phyloP scores from a whole-genome alignment of 2,888 invertebrate genomes.

The Tenthredo distinguenda region DNA sequence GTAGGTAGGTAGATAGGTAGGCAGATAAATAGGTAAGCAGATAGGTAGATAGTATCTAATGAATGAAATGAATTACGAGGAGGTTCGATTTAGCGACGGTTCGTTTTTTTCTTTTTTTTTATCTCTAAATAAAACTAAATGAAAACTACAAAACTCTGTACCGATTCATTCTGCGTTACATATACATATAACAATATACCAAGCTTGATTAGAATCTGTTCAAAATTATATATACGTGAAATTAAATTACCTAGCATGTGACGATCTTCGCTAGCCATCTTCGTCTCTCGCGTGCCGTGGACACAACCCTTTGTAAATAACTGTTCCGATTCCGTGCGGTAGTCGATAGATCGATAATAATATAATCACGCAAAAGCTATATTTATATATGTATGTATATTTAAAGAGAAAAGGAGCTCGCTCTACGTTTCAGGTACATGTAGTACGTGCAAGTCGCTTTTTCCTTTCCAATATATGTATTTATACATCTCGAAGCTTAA shows the following conservation, averaged over 20 bases:
- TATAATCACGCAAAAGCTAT: not conserved
- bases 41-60: conserved; percentile 40
- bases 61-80: conserved; percentile 32
- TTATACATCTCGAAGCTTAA: not conserved
- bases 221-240: not conserved
- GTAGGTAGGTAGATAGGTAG: conserved; percentile 16
- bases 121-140: not conserved
- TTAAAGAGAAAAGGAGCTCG: not conserved
- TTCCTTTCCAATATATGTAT: not conserved
- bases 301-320: conserved; percentile 3
- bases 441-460: not conserved
- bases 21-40: not conserved
- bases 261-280: conserved; percentile 40
- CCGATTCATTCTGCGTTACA: not conserved
- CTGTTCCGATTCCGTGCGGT: not conserved
- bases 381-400: not conserved
- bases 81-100: not conserved
- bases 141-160: not conserved
- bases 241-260: conserved; percentile 2
- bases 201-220: not conserved
- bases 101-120: conserved; percentile 1
- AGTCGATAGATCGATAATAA: conserved; percentile 26
- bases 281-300: conserved; percentile 29
- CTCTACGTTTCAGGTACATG: not conserved
- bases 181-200: not conserved